Percentiles rank a stretch among this genome's conserved stretches.
phyloP scores from a whole-genome alignment of 2,888 invertebrate genomes.

The Scrobipalpa atriplicella region DNA sequence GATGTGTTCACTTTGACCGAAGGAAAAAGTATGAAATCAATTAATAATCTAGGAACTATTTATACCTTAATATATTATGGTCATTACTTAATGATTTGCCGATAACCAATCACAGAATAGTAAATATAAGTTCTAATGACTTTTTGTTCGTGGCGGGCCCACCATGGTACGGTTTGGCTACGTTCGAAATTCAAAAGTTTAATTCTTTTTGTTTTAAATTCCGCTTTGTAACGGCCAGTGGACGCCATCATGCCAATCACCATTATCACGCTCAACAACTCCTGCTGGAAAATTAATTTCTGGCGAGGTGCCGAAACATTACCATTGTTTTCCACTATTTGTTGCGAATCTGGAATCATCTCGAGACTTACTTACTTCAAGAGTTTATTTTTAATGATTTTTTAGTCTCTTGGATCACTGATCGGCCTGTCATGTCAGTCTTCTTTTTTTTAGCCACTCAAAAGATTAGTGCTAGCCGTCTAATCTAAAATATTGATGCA shows the following conservation, averaged over 20 bases:
- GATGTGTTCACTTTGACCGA: too few species aligned
- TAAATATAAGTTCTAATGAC: too few species aligned
- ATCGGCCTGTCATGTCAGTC: too few species aligned
- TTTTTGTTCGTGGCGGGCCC: too few species aligned
- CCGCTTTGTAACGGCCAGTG: not conserved
- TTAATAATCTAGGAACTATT: too few species aligned
- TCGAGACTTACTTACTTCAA: too few species aligned
- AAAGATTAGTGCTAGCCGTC: too few species aligned
- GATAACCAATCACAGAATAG: too few species aligned
- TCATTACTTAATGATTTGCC: too few species aligned
- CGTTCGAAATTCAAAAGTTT: constrained; percentile 18
- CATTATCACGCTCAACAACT: constrained; percentile 26
- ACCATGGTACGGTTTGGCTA: not conserved
- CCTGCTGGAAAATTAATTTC: constrained; percentile 26
- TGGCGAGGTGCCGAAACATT: constrained; percentile 7
- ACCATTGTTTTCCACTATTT: constrained; percentile 20
- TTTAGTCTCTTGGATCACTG: not conserved
- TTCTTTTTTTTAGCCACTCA: too few species aligned
- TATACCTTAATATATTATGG: too few species aligned
- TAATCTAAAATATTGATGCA: not conserved
- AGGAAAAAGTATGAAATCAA: too few species aligned
- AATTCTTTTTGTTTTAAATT: constrained; percentile 25
- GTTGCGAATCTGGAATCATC: constrained; percentile 38
- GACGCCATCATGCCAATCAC: constrained; percentile 26
- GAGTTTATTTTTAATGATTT: not conserved